Evolutionary conservation across 1,140 invertebrate species (phyloP).

Genomic region (Oedothorax gibbosus): DNA sequence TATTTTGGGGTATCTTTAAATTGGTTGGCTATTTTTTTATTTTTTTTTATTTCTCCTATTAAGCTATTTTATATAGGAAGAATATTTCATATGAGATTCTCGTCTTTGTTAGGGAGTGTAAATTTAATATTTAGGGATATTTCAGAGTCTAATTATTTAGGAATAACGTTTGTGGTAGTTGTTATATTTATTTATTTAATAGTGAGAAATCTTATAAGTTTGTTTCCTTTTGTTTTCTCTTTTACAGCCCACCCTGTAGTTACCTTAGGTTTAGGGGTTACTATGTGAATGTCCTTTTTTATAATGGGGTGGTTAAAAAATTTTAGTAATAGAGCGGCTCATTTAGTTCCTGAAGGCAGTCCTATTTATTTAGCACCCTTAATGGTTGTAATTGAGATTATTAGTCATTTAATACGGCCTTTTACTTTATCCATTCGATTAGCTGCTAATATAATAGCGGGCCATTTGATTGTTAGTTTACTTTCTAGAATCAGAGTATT

Average conservation of each 20-base stretch:
- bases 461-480: constrained; percentile 74
- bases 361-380: constrained; percentile 72
- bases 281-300: constrained; percentile 75
- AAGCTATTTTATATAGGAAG: too few relatives aligned
- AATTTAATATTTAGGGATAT: constrained; percentile 60
- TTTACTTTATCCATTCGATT: constrained; percentile 75
- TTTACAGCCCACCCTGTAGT: constrained; percentile 72
- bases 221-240: constrained; percentile 78
- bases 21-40: too few relatives aligned
- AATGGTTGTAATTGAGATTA: constrained; percentile 69
- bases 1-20: too few relatives aligned
- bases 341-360: constrained; percentile 75
- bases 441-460: constrained; percentile 78
- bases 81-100: constrained; percentile 64
- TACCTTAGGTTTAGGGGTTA: too few relatives aligned
- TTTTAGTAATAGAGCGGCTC: constrained; percentile 72
- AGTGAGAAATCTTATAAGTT: constrained; percentile 75
- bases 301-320: constrained; percentile 68
- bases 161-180: constrained; percentile 13
- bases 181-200: constrained; percentile 68
- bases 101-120: constrained; percentile 47
- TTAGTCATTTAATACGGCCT: constrained; percentile 73
- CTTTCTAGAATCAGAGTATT: constrained; percentile 69
- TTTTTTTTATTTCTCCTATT: too few relatives aligned
- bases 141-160: constrained; percentile 1